Evolutionary conservation across 2,888 invertebrate genomes (phyloP), one percentile per base, ranked within the genome.

Genomic region (Caenorhabditis plicata): DNA sequence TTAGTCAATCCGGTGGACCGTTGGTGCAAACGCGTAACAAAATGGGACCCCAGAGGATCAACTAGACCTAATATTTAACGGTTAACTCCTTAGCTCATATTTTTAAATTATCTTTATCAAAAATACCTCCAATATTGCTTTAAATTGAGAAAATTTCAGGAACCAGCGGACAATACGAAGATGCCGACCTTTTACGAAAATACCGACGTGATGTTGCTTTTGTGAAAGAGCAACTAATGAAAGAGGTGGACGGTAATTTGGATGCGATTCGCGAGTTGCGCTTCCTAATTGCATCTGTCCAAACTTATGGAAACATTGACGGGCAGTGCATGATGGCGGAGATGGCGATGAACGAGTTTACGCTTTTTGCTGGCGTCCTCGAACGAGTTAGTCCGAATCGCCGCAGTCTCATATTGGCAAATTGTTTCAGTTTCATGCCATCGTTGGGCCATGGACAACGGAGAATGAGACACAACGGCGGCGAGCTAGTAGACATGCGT

Each of bases 291-390:
- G 61, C 64, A 5, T 69, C 67, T 8, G 64, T 61, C 8, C 73
- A 73, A 55, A 71, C 73, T 0, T 73, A 63, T 38, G 73, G 73
- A 36, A 60, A 65, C 33, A 52, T 68, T 33, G 70, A 71, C 46
- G 58, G 62, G 29, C 52, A 56, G 15, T 68, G 67, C 27, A 65
- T 69, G 51, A 56, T 67, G 50, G 71, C 73, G 20, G 73, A 73
- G 36, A 33, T 69, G n/a, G 71, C 58, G 20, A 44, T 73, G 44
- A 61, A 61, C 35, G 73, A 73, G 38, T 73, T 73, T 49, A 66
- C 64, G 29, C 54, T 73, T 3, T 53, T 52, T 8, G 61, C 70
- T 13, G 73, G 73, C 20, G 58, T 73, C 15, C 33, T 73, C n/a
- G 73, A 73, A 40, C 42, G 55, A 36, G 54, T 64, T n/a, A n/a